These are phyloP conservation scores for Amazona guildingii DNA, from an alignment of 2,113 vertebrate species.

Conservation along the genomic window DNA sequence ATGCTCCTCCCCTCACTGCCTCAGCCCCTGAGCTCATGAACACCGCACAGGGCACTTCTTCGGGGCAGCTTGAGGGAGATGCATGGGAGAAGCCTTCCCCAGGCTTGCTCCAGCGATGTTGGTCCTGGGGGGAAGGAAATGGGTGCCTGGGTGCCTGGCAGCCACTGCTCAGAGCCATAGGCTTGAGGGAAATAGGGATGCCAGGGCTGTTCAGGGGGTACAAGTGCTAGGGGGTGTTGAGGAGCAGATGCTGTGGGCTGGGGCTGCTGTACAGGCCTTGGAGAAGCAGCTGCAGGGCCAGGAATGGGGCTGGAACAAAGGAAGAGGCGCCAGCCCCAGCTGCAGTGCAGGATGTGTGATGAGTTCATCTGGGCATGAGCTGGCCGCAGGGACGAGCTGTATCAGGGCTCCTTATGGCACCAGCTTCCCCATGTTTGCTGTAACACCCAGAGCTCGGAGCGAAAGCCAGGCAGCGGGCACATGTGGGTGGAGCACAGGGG, in stretches of 20 bases:
- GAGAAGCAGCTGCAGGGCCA: background rate
- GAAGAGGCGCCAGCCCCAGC: background rate
- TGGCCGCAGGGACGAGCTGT: background rate
- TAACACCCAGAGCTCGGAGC: background rate
- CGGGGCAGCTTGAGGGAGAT: background rate
- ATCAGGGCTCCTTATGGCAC: background rate
- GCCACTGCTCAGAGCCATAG: background rate
- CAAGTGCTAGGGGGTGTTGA: background rate
- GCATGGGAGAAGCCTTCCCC: background rate
- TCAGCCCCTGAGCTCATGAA: background rate
- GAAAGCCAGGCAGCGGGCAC: fast-evolving
- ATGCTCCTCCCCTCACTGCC: background rate
- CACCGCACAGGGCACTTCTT: background rate
- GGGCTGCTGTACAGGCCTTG: background rate
- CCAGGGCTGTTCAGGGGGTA: background rate
- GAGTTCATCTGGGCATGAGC: background rate
- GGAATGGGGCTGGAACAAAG: background rate
- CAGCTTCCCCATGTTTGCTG: fast-evolving
- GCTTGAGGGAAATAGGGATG: background rate
- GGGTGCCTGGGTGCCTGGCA: background rate
- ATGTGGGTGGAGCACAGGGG: background rate
- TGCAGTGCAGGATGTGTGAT: background rate
- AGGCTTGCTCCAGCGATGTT: background rate
- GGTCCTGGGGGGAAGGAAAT: background rate
- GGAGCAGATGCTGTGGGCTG: background rate